Evolutionary conservation across 2,888 invertebrate species (phyloP), one percentile per base, ranked within the genome.

Genomic region (Dryobotodes eremita): DNA sequence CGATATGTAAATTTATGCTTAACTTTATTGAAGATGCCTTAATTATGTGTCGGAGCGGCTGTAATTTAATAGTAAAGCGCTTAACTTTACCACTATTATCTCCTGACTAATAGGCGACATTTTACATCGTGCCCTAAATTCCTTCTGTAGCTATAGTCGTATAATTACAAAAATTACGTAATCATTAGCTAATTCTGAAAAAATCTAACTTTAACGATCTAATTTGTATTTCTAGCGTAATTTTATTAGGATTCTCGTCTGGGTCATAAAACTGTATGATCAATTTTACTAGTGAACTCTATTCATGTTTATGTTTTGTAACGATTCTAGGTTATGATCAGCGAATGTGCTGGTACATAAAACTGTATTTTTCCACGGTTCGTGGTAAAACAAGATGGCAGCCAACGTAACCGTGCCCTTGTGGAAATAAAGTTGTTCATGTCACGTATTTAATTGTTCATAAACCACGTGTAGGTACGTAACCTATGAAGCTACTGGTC

Each of bases 1-100:
- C 92, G 89, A 93, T 95, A 95, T 95, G 94, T 92, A 92, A 95
- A 95, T 95, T 94, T 93, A 92, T 94, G 93, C 93, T 92, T 94
- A 94, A 94, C 93, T 94, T 92, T 93, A 94, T 93, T 93, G 92
- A 90, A 91, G 93, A 92, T 89, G 91, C 92, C 89, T 93, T 94
- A 94, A 94, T 94, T 93, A 94, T 91, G 91, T 92, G 91, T 90
- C 90, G 90, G 86, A 89, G 88, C 84, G 83, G 83, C 86, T 89
- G 88, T 92, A 90, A 91, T 91, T 91, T 91, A 91, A 89, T 88
- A 87, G 82, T 88, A 89, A 89, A 90, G 84, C 87, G 88, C 86
- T 90, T 90, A 89, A 90, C 88, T 86, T 88, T 86, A 87, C 87
- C 86, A 86, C 87, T 86, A 84, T 82, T 79, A 84, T 86, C 82